Conservation (phyloP, 2,113 vertebrate species). For the Herpetotheres cachinnans region DNA sequence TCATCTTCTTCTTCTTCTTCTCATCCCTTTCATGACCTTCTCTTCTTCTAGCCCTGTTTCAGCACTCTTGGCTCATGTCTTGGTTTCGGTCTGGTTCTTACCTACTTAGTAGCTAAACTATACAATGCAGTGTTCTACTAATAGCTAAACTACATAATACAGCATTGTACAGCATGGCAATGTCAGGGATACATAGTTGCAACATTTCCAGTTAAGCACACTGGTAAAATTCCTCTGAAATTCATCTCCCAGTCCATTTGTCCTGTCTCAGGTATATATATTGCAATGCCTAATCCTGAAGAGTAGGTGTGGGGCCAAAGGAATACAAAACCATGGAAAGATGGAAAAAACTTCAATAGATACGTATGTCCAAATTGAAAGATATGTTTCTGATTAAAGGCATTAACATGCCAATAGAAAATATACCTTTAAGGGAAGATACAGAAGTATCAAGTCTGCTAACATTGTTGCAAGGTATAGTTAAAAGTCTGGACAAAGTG, state of each 20-base stretch:
- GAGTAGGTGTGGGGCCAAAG: not conserved
- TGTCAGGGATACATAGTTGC: too few species aligned
- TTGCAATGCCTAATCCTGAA: not conserved
- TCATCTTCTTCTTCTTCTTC: too few species aligned
- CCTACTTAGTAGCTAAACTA: too few species aligned
- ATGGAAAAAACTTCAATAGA: not conserved
- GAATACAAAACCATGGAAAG: not conserved
- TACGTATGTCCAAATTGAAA: not conserved
- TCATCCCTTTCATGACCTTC: too few species aligned
- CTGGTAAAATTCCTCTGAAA: too few species aligned
- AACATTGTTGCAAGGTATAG: not conserved
- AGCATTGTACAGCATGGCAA: too few species aligned
- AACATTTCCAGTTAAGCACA: too few species aligned
- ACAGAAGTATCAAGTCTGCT: not conserved
- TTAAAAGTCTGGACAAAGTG: not conserved
- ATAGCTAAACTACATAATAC: too few species aligned
- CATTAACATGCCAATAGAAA: not conserved
- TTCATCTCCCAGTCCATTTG: not conserved
- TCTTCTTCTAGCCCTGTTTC: too few species aligned
- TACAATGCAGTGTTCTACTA: too few species aligned
- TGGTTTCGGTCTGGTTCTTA: too few species aligned
- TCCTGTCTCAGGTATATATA: not conserved
- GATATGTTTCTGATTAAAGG: not conserved
- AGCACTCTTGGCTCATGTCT: too few species aligned
- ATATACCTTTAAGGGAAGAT: not conserved